A percentile compares a stretch with the other conserved stretches of the same genome.
Evolutionary conservation across 2,888 invertebrate genomes (phyloP).

Genomic region (Acleris sparsana): DNA sequence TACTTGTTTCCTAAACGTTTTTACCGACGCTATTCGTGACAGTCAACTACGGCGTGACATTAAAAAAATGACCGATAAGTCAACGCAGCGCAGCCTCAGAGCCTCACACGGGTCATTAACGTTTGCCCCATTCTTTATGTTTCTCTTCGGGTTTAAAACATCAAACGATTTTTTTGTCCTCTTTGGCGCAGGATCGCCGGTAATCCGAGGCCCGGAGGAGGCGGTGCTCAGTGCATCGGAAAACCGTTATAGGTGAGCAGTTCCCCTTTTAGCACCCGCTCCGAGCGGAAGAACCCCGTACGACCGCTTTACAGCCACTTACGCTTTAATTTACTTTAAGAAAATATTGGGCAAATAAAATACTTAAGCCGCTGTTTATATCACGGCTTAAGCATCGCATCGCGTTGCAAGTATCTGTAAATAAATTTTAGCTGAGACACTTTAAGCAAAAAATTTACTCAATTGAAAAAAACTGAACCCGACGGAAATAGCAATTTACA

Average conservation of each 20-base stretch:
- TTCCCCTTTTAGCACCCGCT: slow-evolving; percentile 57
- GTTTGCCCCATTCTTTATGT: slow-evolving; percentile 46
- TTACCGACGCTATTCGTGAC: no score
- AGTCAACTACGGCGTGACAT: background rate
- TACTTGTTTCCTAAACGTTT: background rate
- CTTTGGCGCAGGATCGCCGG: slow-evolving; percentile 49
- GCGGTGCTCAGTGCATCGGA: slow-evolving; percentile 64
- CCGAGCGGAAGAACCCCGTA: slow-evolving; percentile 42
- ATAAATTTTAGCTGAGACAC: no score
- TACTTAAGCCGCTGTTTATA: background rate
- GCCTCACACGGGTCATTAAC: slow-evolving; percentile 57
- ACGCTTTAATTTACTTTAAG: slow-evolving; percentile 17
- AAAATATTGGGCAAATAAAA: slow-evolving; percentile 11
- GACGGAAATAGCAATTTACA: no score
- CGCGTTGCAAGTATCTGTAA: no score
- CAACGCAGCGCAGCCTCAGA: slow-evolving; percentile 43
- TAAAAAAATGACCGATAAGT: slow-evolving; percentile 41
- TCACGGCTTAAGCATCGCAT: background rate
- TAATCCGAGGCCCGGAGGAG: slow-evolving; percentile 67
- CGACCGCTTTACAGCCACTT: slow-evolving; percentile 26
- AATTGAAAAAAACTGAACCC: no score
- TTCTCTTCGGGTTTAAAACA: slow-evolving; percentile 57
- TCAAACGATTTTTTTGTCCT: slow-evolving; percentile 55
- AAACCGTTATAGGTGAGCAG: slow-evolving; percentile 63
- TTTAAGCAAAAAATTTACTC: no score